phyloP scores from a whole-genome alignment of 2,113 vertebrate species.

The Pelecanoides urinatrix region DNA sequence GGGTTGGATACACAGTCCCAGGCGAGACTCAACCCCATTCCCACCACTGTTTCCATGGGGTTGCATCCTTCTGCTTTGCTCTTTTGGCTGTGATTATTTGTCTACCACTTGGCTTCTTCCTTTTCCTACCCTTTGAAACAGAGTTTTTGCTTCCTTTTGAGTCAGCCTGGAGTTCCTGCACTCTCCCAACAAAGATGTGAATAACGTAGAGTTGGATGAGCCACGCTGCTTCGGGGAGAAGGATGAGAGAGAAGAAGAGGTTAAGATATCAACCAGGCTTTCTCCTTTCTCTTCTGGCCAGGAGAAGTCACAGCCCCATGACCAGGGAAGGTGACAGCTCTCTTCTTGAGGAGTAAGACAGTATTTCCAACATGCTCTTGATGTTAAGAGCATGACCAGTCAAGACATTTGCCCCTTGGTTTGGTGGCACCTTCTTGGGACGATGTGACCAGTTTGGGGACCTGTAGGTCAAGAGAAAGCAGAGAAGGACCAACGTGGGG shows the following conservation, averaged over 20 bases:
- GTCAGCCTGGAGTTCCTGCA: not conserved
- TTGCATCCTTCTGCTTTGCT: constrained; percentile 3
- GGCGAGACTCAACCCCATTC: not conserved
- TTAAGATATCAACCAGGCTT: not conserved
- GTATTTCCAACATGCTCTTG: not conserved
- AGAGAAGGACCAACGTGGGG: fast-evolving
- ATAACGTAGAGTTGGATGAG: not conserved
- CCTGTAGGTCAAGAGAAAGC: not conserved
- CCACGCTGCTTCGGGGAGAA: fast-evolving
- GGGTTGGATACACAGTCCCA: not conserved
- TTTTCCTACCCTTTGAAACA: constrained; percentile 42
- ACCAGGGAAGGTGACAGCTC: not conserved
- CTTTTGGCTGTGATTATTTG: constrained; percentile 18
- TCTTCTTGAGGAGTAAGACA: not conserved
- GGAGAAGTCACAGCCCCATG: not conserved
- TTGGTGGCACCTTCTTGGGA: not conserved
- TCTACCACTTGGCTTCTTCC: constrained; percentile 3
- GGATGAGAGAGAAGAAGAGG: not conserved
- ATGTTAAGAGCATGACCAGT: fast-evolving
- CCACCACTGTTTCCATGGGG: not conserved
- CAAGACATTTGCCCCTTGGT: not conserved
- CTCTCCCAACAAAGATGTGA: not conserved
- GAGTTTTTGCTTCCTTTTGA: constrained; percentile 6
- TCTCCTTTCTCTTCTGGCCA: not conserved
- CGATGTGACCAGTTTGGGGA: fast-evolving